Evolutionary conservation across 2,888 invertebrate genomes (phyloP).

Genomic region (Thera britannica): DNA sequence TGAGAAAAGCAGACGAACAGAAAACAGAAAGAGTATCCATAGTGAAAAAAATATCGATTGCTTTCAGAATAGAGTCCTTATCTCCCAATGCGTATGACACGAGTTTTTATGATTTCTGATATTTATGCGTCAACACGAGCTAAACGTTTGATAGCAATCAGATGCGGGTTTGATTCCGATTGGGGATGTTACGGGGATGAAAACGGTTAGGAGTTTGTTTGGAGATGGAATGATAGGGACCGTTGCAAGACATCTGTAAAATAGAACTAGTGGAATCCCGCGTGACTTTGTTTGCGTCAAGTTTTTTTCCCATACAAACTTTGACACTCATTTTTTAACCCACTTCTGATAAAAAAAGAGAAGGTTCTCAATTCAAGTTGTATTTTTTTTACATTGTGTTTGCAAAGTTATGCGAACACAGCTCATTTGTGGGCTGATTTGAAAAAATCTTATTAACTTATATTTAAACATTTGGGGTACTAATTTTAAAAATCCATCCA

Average conservation of each 20-base stretch:
- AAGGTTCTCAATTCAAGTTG: no score
- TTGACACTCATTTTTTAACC: no score
- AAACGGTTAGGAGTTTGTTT: conserved; percentile 54
- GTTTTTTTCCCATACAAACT: no score
- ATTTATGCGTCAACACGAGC: conserved; percentile 76
- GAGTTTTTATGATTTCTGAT: conserved; percentile 53
- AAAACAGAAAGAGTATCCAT: neutral
- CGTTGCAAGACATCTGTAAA: conserved; percentile 34
- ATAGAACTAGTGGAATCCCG: neutral
- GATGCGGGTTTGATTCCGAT: conserved; percentile 73
- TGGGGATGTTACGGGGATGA: conserved; percentile 48
- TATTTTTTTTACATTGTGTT: no score
- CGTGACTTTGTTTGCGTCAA: no score
- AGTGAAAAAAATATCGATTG: conserved; percentile 21
- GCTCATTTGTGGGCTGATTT: no score
- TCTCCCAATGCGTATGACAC: conserved; percentile 32
- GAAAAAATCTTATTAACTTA: no score
- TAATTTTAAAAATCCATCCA: no score
- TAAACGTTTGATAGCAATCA: conserved; percentile 62
- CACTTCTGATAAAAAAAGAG: no score
- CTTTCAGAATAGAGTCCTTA: conserved; percentile 49
- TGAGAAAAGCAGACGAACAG: no score
- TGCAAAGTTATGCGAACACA: no score
- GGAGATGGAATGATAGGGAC: conserved; percentile 30
- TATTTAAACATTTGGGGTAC: no score